Conservation (phyloP, 2,113 vertebrate species). For the Tiliqua scincoides region DNA sequence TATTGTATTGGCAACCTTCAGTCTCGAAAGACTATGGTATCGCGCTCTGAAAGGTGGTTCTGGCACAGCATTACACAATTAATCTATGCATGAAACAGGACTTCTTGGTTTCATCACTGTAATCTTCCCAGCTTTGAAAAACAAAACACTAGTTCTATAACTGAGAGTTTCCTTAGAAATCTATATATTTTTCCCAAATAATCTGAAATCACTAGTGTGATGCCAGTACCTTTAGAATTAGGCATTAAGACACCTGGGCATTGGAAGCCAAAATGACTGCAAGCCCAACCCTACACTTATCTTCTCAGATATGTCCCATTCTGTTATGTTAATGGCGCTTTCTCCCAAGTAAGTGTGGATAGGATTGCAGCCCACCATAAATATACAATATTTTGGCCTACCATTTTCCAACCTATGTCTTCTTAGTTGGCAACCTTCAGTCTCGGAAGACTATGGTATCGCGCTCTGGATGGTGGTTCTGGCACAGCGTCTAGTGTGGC, state of each 20-base stretch:
- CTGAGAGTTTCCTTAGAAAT: neutral
- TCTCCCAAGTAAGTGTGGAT: too few species aligned
- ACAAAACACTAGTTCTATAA: neutral
- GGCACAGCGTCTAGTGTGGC: too few species aligned
- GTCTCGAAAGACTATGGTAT: too few species aligned
- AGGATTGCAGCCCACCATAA: too few species aligned
- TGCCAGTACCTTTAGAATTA: neutral
- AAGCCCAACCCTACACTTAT: too few species aligned
- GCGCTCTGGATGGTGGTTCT: too few species aligned
- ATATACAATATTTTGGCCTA: neutral
- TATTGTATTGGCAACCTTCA: too few species aligned
- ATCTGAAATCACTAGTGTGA: neutral
- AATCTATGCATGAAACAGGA: neutral
- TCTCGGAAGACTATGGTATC: too few species aligned
- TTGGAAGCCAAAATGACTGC: neutral
- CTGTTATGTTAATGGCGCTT: too few species aligned
- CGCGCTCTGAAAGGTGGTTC: too few species aligned
- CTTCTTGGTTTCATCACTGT: neutral
- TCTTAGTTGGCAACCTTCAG: neutral
- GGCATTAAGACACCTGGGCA: neutral
- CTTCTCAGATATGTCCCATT: too few species aligned
- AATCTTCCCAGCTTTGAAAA: neutral
- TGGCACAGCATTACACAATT: too few species aligned
- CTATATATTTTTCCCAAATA: neutral
- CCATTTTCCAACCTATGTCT: neutral